phyloP scores from a whole-genome alignment of 2,113 vertebrate species.

The Malurus melanocephalus region DNA sequence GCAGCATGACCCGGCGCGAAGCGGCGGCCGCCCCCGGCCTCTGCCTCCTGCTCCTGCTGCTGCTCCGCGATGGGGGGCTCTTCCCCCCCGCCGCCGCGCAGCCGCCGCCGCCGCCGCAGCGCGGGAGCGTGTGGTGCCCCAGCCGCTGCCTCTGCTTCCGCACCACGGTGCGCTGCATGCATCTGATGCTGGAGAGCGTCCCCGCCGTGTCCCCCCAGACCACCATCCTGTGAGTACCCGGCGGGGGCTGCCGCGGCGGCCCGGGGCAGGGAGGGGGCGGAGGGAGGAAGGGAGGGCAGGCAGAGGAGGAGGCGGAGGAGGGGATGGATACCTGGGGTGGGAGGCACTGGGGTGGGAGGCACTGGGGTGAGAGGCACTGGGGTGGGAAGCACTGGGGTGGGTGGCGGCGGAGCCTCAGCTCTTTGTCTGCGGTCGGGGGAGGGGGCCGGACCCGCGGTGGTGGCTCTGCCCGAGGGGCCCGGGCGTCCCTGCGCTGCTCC shows the following conservation, averaged over 20 bases:
- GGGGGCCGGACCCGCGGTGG: background rate
- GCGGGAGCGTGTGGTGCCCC: too few relatives aligned
- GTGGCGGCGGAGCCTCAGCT: background rate
- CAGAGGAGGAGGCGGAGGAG: background rate
- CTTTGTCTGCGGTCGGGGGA: constrained; percentile 16
- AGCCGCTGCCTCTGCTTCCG: too few relatives aligned
- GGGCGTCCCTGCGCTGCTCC: background rate
- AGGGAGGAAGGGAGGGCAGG: background rate
- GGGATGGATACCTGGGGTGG: background rate
- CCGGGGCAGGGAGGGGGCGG: background rate
- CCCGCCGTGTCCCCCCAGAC: too few relatives aligned
- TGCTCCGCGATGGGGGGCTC: too few relatives aligned
- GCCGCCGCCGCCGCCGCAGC: too few relatives aligned
- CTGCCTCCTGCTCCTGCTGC: too few relatives aligned
- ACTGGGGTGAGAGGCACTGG: background rate
- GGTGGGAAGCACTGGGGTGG: background rate
- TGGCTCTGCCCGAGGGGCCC: background rate
- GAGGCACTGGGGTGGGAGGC: background rate
- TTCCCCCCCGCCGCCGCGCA: too few relatives aligned
- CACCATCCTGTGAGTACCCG: too few relatives aligned
- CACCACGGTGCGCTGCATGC: too few relatives aligned
- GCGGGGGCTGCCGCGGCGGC: background rate
- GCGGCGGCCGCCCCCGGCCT: too few relatives aligned
- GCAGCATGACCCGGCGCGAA: too few relatives aligned
- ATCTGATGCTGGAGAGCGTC: too few relatives aligned